These are phyloP conservation scores for Eriocheir sinensis DNA, from an alignment of 1,140 invertebrate species.

Conservation along the genomic window DNA sequence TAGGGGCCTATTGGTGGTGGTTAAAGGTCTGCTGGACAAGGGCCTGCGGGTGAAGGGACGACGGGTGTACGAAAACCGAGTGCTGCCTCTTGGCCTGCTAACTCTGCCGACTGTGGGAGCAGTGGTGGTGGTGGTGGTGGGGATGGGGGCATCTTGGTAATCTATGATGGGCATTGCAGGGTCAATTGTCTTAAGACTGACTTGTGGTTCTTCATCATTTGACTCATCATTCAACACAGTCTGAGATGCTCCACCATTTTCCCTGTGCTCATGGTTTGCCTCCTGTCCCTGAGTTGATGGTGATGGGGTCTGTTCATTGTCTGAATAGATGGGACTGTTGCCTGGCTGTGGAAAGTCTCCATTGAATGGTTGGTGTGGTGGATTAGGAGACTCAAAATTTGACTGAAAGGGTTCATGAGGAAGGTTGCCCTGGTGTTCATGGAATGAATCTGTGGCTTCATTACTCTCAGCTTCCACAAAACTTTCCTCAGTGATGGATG, in stretches of 20 bases:
- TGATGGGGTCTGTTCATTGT: background rate
- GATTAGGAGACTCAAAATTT: background rate
- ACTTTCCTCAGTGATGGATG: background rate
- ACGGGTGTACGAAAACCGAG: conserved; percentile 33
- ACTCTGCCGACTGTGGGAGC: background rate
- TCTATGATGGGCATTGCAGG: conserved; percentile 5
- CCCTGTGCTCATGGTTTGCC: background rate
- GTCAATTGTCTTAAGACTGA: conserved; percentile 13
- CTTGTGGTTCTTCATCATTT: background rate
- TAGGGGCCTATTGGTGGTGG: background rate
- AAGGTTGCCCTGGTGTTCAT: background rate
- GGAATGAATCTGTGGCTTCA: background rate
- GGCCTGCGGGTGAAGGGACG: conserved; percentile 50
- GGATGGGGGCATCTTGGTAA: background rate
- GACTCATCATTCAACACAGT: background rate
- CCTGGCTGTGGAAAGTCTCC: background rate
- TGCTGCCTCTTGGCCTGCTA: conserved; percentile 31
- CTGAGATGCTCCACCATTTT: background rate
- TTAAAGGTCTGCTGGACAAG: background rate
- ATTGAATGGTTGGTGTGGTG: background rate
- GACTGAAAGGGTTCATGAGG: background rate
- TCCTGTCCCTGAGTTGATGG: background rate
- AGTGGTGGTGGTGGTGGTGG: background rate
- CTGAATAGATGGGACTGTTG: background rate
- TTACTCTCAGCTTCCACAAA: background rate